Evolutionary conservation across 1,140 invertebrate genomes (phyloP).

Genomic region (Hylaeus anthracinus): DNA sequence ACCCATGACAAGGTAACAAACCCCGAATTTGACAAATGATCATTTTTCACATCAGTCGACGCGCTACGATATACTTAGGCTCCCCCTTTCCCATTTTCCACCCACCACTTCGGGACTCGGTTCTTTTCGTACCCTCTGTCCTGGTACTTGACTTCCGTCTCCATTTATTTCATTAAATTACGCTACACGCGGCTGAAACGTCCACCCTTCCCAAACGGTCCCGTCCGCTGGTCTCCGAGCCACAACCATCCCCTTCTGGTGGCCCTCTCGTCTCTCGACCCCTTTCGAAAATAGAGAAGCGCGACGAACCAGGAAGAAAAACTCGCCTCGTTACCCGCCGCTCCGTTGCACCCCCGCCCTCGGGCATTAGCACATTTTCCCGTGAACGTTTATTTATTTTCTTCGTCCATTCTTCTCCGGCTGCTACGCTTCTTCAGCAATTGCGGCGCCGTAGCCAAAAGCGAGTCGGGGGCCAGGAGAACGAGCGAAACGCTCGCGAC

Average conservation of each 20-base stretch:
- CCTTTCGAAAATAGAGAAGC: slow-evolving; percentile 46
- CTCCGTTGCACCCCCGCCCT: neutral
- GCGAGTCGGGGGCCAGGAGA: neutral
- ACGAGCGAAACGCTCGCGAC: neutral
- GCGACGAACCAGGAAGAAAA: slow-evolving; percentile 26
- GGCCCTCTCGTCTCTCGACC: neutral
- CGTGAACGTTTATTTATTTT: slow-evolving; percentile 3
- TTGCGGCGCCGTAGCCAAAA: neutral
- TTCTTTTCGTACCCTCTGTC: slow-evolving; percentile 26
- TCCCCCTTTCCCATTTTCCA: neutral
- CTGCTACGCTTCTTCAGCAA: neutral
- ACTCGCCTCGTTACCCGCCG: slow-evolving; percentile 41
- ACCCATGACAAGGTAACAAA: too few relatives aligned
- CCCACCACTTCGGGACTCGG: neutral
- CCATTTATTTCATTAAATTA: slow-evolving; percentile 76
- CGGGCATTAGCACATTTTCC: slow-evolving; percentile 6
- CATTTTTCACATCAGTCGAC: too few relatives aligned
- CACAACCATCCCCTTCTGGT: too few relatives aligned
- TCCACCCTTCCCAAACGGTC: slow-evolving; percentile 1
- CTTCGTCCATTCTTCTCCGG: neutral
- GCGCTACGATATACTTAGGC: too few relatives aligned
- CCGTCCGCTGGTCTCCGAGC: neutral
- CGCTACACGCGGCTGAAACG: slow-evolving; percentile 15
- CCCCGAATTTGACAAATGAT: too few relatives aligned
- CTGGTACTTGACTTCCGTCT: slow-evolving; percentile 69